phyloP scores from a whole-genome alignment of 2,113 vertebrate genomes.

The Cyprinodon brontotheroides region DNA sequence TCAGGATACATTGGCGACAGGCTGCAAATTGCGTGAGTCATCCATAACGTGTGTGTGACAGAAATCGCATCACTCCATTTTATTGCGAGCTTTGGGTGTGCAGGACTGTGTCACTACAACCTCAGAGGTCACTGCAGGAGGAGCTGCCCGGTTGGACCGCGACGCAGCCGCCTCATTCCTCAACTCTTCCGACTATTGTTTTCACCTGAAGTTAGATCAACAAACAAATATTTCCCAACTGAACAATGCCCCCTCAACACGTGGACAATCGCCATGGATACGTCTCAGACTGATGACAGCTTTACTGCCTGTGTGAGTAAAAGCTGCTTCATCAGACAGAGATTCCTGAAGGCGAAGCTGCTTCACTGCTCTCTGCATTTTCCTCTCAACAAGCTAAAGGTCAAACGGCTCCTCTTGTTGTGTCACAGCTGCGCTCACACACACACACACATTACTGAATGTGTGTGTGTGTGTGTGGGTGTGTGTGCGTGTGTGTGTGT shows the following conservation, averaged over 20 bases:
- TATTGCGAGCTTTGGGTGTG: neutral
- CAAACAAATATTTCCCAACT: conserved; percentile 35
- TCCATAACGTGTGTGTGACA: neutral
- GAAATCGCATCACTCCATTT: neutral
- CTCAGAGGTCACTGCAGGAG: conserved; percentile 23
- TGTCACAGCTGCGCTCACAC: conserved; percentile 42
- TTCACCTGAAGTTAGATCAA: conserved; percentile 32
- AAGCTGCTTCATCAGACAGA: conserved; percentile 22
- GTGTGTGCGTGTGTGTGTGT: conserved; percentile 19
- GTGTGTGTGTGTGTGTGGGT: conserved; percentile 3
- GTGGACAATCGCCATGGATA: conserved; percentile 1
- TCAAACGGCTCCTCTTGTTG: conserved; percentile 60
- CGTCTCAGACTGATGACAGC: neutral
- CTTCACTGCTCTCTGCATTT: conserved; percentile 37
- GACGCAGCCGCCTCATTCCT: neutral
- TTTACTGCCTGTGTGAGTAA: conserved; percentile 3
- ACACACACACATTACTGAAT: conserved; percentile 9
- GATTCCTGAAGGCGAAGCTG: conserved; percentile 29
- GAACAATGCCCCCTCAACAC: conserved; percentile 1
- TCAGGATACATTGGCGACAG: too few species aligned
- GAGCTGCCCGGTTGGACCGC: neutral
- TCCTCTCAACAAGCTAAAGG: conserved; percentile 34
- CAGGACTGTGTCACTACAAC: conserved; percentile 16
- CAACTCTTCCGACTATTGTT: conserved; percentile 58
- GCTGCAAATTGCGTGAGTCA: too few species aligned